These are phyloP conservation scores for Gallinago undulata DNA, from an alignment of 2,113 vertebrate species.

Conservation along the genomic window DNA sequence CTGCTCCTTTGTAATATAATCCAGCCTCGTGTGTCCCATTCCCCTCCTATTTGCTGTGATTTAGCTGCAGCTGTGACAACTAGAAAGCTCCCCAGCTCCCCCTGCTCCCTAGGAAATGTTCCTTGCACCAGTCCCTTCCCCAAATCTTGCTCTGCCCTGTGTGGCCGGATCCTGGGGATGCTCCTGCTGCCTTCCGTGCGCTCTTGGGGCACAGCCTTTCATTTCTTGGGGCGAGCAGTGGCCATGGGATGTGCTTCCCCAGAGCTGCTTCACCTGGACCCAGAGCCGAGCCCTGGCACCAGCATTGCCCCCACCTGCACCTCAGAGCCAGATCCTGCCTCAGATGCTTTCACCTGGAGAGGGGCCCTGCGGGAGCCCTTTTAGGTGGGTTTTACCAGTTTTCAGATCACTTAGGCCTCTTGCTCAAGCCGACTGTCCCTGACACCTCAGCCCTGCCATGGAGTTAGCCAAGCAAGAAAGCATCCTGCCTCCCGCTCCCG, in stretches of 20 bases:
- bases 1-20: conserved; percentile 71
- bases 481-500: not conserved
- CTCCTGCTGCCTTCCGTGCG: accelerated
- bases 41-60: conserved; percentile 65
- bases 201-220: not conserved
- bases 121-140: not conserved
- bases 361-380: not conserved
- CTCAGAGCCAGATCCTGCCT: not conserved
- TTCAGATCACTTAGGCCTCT: not conserved
- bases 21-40: conserved; percentile 61
- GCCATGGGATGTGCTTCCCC: not conserved
- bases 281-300: not conserved
- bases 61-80: conserved; percentile 56
- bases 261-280: not conserved
- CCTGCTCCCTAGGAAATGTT: not conserved
- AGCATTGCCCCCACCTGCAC: not conserved
- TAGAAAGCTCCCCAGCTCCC: conserved; percentile 1
- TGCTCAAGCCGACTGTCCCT: not conserved
- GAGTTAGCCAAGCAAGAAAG: not conserved
- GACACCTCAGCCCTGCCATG: not conserved
- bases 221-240: not conserved
- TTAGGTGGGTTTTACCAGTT: not conserved
- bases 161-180: not conserved
- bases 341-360: not conserved
- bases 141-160: not conserved